phyloP scores from a whole-genome alignment of 2,797 vertebrate genomes.

The Scolopax bukidnonensis region DNA sequence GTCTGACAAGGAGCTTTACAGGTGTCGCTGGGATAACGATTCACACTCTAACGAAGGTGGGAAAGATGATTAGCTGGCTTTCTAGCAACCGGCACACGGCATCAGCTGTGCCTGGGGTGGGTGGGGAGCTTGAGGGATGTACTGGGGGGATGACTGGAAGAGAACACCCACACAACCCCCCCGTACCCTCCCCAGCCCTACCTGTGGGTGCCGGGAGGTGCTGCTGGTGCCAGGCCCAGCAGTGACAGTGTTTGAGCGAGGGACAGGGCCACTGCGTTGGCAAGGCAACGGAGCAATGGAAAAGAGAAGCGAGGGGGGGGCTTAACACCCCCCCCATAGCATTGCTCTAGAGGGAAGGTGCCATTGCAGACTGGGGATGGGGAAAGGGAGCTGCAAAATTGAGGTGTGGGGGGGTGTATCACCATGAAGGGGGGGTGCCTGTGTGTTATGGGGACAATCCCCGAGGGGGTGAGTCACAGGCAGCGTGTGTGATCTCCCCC shows the following conservation, averaged over 20 bases:
- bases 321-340: not conserved
- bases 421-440: fast-evolving
- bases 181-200: not conserved
- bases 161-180: not conserved
- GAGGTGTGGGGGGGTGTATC: too few relatives aligned
- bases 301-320: not conserved
- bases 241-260: not conserved
- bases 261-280: constrained; percentile 4
- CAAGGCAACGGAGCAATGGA: constrained; percentile 7
- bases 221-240: not conserved
- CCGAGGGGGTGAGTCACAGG: not conserved
- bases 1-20: constrained; percentile 57
- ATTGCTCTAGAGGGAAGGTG: not conserved
- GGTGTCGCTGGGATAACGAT: constrained; percentile 67
- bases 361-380: not conserved
- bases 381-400: not conserved
- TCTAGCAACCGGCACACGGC: not conserved
- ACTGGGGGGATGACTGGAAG: not conserved
- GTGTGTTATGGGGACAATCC: not conserved
- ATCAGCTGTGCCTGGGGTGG: constrained; percentile 39
- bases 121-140: not conserved
- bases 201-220: not conserved
- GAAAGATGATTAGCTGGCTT: constrained; percentile 65
- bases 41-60: constrained; percentile 62
- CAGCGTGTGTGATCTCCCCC: not conserved